Evolutionary conservation across 2,113 vertebrate genomes (phyloP).

Genomic region (Mormyrus lacerda): DNA sequence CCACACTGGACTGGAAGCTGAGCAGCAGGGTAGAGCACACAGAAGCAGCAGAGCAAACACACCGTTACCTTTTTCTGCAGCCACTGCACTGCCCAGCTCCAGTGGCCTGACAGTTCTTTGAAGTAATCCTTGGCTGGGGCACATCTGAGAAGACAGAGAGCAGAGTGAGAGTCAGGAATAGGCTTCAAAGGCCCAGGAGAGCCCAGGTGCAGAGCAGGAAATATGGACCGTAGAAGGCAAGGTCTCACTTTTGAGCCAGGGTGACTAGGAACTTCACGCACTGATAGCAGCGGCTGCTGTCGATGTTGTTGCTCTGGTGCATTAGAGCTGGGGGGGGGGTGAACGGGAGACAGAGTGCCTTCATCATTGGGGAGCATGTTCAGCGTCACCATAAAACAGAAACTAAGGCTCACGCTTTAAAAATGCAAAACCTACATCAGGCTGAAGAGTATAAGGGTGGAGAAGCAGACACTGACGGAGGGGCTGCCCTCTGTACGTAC

Average conservation of each 20-base stretch:
- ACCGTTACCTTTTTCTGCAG: slow-evolving; percentile 82
- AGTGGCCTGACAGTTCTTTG: slow-evolving; percentile 93
- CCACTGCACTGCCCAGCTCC: slow-evolving; percentile 99
- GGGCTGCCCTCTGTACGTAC: slow-evolving; percentile 50
- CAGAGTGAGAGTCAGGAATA: background rate
- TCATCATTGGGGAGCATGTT: background rate
- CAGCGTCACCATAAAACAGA: background rate
- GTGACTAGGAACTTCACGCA: slow-evolving; percentile 97
- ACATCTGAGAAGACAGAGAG: slow-evolving; percentile 64
- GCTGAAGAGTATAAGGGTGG: background rate
- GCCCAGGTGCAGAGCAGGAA: background rate
- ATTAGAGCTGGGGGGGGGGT: slow-evolving; percentile 73
- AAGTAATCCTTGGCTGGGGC: slow-evolving; percentile 95
- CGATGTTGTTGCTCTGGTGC: slow-evolving; percentile 96
- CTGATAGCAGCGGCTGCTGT: slow-evolving; percentile 98
- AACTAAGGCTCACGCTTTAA: background rate
- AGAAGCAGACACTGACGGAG: background rate
- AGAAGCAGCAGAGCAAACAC: background rate
- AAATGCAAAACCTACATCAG: background rate
- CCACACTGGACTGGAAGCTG: background rate
- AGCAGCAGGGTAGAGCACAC: background rate
- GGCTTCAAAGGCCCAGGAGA: background rate
- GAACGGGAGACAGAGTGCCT: background rate
- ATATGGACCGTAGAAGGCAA: background rate
- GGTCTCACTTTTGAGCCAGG: slow-evolving; percentile 93